phyloP scores from a whole-genome alignment of 2,113 vertebrate species.

The Menidia beryllina region DNA sequence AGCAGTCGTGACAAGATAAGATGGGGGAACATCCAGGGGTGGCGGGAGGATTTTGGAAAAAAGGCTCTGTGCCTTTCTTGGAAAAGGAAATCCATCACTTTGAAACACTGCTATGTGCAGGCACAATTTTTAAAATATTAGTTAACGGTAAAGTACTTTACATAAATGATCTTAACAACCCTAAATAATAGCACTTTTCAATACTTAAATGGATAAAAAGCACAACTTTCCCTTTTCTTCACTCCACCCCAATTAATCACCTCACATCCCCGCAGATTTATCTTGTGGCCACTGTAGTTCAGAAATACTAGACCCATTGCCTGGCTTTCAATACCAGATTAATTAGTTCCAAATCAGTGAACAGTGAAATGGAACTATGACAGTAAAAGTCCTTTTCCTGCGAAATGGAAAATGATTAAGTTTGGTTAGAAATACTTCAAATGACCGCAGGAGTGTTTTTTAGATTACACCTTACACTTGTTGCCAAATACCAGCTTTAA shows the following conservation, averaged over 20 bases:
- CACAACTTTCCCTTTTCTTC: fast-evolving
- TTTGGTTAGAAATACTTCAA: neutral
- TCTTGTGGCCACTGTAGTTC: slow-evolving; percentile 9
- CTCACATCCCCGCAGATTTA: slow-evolving; percentile 4
- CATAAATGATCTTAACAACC: neutral
- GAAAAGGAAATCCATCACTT: neutral
- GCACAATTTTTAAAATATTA: slow-evolving; percentile 1
- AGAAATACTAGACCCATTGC: slow-evolving; percentile 9
- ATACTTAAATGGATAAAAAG: neutral
- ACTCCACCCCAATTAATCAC: neutral
- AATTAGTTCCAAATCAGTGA: slow-evolving; percentile 16
- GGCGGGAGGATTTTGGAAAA: slow-evolving; percentile 9
- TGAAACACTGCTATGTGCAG: neutral
- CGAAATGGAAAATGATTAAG: neutral
- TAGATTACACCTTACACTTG: neutral
- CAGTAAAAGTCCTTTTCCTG: slow-evolving; percentile 8
- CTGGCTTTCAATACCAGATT: slow-evolving; percentile 3
- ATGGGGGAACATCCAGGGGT: slow-evolving; percentile 39
- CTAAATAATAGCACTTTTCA: neutral
- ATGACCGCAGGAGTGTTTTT: neutral
- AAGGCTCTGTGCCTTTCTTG: slow-evolving; percentile 17
- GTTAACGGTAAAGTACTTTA: neutral
- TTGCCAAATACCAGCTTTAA: neutral
- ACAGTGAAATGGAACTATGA: slow-evolving; percentile 11
- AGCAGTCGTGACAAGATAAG: slow-evolving; percentile 57